phyloP scores from a whole-genome alignment of 2,888 invertebrate genomes.

The Rhamphomyia laevipes region DNA sequence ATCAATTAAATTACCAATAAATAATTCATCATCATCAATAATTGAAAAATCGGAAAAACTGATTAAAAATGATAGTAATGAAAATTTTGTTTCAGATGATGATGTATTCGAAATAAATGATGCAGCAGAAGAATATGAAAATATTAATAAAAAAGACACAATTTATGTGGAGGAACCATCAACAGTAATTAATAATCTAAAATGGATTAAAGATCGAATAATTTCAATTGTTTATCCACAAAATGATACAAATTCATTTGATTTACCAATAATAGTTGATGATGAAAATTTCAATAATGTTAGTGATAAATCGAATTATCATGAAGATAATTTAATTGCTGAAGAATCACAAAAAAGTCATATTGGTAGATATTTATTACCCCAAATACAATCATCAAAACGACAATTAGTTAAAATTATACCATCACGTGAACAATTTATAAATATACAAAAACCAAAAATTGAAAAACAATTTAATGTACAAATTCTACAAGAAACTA shows the following conservation, averaged over 20 bases:
- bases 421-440: conserved; percentile 6
- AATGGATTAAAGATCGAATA: no score
- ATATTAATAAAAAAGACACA: no score
- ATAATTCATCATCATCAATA: conserved; percentile 4
- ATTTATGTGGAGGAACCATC: no score
- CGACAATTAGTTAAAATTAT: conserved; percentile 9
- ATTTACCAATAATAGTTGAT: conserved; percentile 41
- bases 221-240: no score
- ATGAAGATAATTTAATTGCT: conserved; percentile 39
- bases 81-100: conserved; percentile 48
- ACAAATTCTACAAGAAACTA: conserved; percentile 23
- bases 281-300: conserved; percentile 41
- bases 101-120: conserved; percentile 52
- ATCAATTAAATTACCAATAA: conserved; percentile 18
- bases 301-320: conserved; percentile 37
- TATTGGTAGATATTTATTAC: conserved; percentile 18
- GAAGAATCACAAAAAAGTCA: conserved; percentile 29
- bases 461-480: conserved; percentile 27
- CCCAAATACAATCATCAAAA: neutral
- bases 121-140: conserved; percentile 27
- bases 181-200: no score
- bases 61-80: conserved; percentile 34
- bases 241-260: conserved; percentile 33
- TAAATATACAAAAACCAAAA: conserved; percentile 6
- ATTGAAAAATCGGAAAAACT: conserved; percentile 16